phyloP scores from a whole-genome alignment of 2,797 vertebrate genomes.

The Falco peregrinus region DNA sequence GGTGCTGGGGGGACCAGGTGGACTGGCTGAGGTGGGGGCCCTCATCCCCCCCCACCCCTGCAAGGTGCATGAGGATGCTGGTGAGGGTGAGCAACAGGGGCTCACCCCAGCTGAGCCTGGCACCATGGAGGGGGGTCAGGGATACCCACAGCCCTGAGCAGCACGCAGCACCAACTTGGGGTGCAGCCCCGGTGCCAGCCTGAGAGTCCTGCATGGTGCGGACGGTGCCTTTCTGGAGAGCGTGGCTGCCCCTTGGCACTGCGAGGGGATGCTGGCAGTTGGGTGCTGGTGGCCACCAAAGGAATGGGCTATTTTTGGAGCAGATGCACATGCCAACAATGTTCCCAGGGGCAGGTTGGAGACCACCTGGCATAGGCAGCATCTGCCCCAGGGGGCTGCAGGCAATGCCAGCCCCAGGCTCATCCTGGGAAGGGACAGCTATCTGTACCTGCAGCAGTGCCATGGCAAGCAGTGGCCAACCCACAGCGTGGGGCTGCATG shows the following conservation, averaged over 20 bases:
- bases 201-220: no score
- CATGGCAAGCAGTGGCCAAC: rapidly evolving
- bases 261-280: rapidly evolving
- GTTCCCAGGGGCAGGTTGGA: neutral
- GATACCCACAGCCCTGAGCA: neutral
- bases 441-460: neutral
- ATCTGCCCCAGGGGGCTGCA: neutral
- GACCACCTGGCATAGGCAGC: neutral
- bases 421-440: neutral
- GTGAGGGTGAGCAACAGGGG: neutral
- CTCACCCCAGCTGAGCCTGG: neutral
- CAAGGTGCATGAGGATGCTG: neutral
- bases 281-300: rapidly evolving
- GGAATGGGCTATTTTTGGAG: neutral
- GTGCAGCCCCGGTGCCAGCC: neutral
- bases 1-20: neutral
- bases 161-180: neutral
- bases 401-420: neutral
- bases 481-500: neutral
- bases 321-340: rapidly evolving
- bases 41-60: neutral
- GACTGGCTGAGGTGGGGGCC: neutral
- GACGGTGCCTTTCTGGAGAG: rapidly evolving
- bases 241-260: rapidly evolving
- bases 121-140: rapidly evolving